Evolutionary conservation across 2,888 invertebrate genomes (phyloP), one percentile per base, ranked within the genome.

Genomic region (Eilema caniola): DNA sequence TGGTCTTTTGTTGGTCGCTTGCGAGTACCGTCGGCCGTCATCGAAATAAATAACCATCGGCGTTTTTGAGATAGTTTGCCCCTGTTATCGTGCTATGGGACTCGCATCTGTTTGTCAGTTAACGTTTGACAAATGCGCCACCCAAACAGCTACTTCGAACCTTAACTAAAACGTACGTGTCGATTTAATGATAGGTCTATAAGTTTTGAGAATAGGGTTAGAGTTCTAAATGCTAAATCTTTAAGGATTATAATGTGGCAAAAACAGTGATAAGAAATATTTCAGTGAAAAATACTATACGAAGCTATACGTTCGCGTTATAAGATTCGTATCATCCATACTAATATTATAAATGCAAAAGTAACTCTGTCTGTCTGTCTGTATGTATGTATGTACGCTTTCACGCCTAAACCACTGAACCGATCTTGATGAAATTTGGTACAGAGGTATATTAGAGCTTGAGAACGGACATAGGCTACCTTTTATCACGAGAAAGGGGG

Each of bases 91-190:
- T 84, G 74, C 82, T 78, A 76, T 73, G 82, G 85, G 84, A 82
- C 86, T 90, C 89, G 91, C 92, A 94, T 94, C 94, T 93, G 93
- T 93, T 93, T 92, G 92, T 91, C 89, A 90, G 91, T 90, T 90
- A 88, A 83, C 84, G 80, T 83, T 80, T 83, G 88, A 90, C 88
- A 86, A 90, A 90, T 89, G 90, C 78, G 89, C 95, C 95, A 94
- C 95, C 94, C 94, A 90, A 89, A 86, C 76, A 80, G 90, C 87
- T 89, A 86, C 88, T 83, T 85, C 81, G 81, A 85, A 85, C 73
- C 64, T 75, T 80, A 82, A 83, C 73, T 76, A 81, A 83, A 76
- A 74, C 76, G 59, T 59, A 85, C n/a, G n/a, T 79, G 80, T 80
- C 77, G 79, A 79, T 80, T 85, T 84, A 84, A 84, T 84, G 88